phyloP scores from a whole-genome alignment of 2,113 vertebrate species.

The Xenopus borealis region DNA sequence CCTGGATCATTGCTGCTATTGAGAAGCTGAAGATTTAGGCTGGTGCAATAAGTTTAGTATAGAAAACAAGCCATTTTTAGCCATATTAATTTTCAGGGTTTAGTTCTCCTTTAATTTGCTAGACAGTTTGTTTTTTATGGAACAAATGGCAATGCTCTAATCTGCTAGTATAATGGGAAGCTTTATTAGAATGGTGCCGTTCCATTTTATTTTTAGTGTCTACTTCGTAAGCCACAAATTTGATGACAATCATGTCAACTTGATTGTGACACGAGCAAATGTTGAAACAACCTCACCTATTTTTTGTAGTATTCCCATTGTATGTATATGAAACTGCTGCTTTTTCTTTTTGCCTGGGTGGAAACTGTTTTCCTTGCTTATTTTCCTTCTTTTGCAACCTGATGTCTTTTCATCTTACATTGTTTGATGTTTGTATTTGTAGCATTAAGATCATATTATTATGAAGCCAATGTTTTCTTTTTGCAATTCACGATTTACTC shows the following conservation, averaged over 20 bases:
- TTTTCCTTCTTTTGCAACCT: slow-evolving; percentile 4
- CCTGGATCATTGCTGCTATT: too few species aligned
- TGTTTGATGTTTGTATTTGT: slow-evolving; percentile 13
- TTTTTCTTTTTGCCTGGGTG: neutral
- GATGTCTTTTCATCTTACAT: neutral
- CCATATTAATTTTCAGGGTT: too few species aligned
- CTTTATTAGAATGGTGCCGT: too few species aligned
- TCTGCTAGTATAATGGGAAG: too few species aligned
- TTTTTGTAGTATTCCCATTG: neutral
- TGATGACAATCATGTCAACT: neutral
- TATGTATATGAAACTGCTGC: neutral
- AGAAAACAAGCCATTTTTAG: too few species aligned
- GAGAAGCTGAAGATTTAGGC: too few species aligned
- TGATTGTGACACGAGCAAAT: neutral
- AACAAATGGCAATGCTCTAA: too few species aligned
- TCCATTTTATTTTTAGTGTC: too few species aligned
- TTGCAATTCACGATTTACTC: slow-evolving; percentile 13
- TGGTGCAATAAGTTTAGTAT: too few species aligned
- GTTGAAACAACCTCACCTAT: neutral
- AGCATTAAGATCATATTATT: slow-evolving; percentile 17
- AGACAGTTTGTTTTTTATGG: too few species aligned
- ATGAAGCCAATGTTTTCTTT: slow-evolving; percentile 18
- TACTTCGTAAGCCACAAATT: neutral
- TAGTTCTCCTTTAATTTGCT: too few species aligned
- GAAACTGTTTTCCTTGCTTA: slow-evolving; percentile 13